Evolutionary conservation across 2,888 invertebrate species (phyloP).

Genomic region (Aphidoletes aphidimyza): DNA sequence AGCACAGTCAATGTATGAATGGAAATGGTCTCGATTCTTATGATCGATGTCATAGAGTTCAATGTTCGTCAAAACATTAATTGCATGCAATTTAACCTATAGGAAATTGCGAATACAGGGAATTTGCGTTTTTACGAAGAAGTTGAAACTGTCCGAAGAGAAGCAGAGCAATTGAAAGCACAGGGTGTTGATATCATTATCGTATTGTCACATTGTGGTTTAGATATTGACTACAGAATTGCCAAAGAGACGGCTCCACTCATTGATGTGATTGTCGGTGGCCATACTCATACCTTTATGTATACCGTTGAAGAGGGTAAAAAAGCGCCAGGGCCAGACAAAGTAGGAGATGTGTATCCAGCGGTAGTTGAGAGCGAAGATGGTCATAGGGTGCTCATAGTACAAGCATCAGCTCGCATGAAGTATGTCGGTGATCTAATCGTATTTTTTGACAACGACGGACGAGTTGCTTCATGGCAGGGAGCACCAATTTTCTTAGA

Average conservation of each 20-base stretch:
- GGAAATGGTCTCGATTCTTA: no score
- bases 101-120: constrained; percentile 76
- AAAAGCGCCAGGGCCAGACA: constrained; percentile 56
- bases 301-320: no score
- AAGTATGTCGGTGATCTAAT: constrained; percentile 83
- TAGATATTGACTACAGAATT: no score
- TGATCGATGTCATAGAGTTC: no score
- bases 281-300: no score
- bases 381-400: constrained; percentile 69
- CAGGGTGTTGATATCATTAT: constrained; percentile 78
- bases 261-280: no score
- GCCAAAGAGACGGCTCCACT: constrained; percentile 59
- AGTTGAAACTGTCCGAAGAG: constrained; percentile 73
- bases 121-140: constrained; percentile 77
- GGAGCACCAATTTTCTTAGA: constrained; percentile 80
- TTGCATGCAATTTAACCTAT: constrained; percentile 57
- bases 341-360: constrained; percentile 75
- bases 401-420: constrained; percentile 79
- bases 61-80: no score
- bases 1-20: constrained; percentile 73
- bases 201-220: no score
- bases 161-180: constrained; percentile 68
- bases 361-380: constrained; percentile 72
- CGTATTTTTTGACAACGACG: constrained; percentile 75
- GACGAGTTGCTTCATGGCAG: constrained; percentile 73